Evolutionary conservation across 2,797 vertebrate species (phyloP).

Genomic region (Lateolabrax maculatus): DNA sequence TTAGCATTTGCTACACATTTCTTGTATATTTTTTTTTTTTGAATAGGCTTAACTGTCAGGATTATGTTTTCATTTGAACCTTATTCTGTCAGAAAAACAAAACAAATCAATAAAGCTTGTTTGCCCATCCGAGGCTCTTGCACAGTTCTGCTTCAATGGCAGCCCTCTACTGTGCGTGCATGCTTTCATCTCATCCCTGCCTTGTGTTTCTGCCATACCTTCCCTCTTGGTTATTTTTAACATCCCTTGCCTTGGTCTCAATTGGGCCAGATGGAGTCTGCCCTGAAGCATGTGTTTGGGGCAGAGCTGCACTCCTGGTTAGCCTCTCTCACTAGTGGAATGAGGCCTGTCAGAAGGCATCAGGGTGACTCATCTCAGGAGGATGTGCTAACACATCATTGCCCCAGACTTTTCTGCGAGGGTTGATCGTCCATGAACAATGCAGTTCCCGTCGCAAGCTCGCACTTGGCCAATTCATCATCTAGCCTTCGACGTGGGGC

Average conservation of each 20-base stretch:
- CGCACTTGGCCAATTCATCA: slow-evolving; percentile 79
- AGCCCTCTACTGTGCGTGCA: slow-evolving; percentile 43
- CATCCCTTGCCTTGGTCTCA: slow-evolving; percentile 74
- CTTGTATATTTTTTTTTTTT: slow-evolving; percentile 40
- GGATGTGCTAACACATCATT: slow-evolving; percentile 82
- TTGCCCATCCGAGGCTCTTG: slow-evolving; percentile 54
- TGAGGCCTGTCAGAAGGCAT: slow-evolving; percentile 83
- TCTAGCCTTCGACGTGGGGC: slow-evolving; percentile 48
- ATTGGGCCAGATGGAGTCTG: slow-evolving; percentile 82
- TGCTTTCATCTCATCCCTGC: slow-evolving; percentile 67
- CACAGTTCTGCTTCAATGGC: slow-evolving; percentile 60
- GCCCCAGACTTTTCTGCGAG: slow-evolving; percentile 74
- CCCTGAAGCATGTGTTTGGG: slow-evolving; percentile 82
- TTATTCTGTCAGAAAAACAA: slow-evolving; percentile 65
- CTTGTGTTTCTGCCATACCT: slow-evolving; percentile 77
- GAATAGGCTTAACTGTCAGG: slow-evolving; percentile 54
- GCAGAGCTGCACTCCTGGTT: slow-evolving; percentile 77
- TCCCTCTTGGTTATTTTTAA: slow-evolving; percentile 82
- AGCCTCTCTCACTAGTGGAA: slow-evolving; percentile 80
- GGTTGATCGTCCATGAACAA: slow-evolving; percentile 83
- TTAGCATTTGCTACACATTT: slow-evolving; percentile 54
- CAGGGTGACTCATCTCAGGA: slow-evolving; percentile 83
- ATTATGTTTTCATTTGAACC: slow-evolving; percentile 71
- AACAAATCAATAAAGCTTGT: slow-evolving; percentile 72
- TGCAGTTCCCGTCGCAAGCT: slow-evolving; percentile 71